Percentiles rank a stretch among this genome's conserved stretches.
phyloP scores from a whole-genome alignment of 2,888 invertebrate genomes.

The Xestia c-nigrum region DNA sequence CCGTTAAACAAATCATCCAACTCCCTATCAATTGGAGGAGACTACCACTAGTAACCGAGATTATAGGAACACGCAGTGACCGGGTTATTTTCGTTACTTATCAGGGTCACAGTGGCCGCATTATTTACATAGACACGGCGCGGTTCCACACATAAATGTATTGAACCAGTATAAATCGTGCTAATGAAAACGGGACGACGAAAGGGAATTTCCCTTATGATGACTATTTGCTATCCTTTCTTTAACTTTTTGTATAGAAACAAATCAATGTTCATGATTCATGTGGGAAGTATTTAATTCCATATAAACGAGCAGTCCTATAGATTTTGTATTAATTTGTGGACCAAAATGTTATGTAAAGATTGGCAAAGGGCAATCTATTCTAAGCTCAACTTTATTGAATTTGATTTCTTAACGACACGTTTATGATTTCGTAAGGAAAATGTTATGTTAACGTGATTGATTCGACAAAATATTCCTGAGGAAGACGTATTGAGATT shows the following conservation, averaged over 20 bases:
- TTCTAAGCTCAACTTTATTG: conserved; percentile 21
- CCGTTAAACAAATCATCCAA: conserved; percentile 45
- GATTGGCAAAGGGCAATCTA: conserved; percentile 9
- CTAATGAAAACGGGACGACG: conserved; percentile 43
- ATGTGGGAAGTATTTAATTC: conserved; percentile 12
- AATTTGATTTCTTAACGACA: conserved; percentile 11
- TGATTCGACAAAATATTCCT: not conserved
- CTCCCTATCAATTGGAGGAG: conserved; percentile 58
- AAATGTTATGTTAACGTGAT: conserved; percentile 16
- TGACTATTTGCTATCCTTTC: conserved; percentile 22
- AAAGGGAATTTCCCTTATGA: conserved; percentile 38
- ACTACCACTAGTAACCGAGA: conserved; percentile 74
- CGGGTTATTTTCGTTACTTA: conserved; percentile 87
- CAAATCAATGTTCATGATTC: not conserved
- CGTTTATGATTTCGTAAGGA: conserved; percentile 6
- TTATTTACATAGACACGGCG: conserved; percentile 75
- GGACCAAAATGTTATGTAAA: not conserved
- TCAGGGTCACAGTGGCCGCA: conserved; percentile 81
- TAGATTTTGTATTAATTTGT: not conserved
- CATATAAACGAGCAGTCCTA: not conserved
- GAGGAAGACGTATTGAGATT: not conserved
- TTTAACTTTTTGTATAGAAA: not conserved
- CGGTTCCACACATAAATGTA: conserved; percentile 65
- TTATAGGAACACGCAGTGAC: conserved; percentile 77
- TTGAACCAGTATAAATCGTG: conserved; percentile 52